Conservation (phyloP, 2,113 vertebrate genomes). For the Crocuta crocuta region DNA sequence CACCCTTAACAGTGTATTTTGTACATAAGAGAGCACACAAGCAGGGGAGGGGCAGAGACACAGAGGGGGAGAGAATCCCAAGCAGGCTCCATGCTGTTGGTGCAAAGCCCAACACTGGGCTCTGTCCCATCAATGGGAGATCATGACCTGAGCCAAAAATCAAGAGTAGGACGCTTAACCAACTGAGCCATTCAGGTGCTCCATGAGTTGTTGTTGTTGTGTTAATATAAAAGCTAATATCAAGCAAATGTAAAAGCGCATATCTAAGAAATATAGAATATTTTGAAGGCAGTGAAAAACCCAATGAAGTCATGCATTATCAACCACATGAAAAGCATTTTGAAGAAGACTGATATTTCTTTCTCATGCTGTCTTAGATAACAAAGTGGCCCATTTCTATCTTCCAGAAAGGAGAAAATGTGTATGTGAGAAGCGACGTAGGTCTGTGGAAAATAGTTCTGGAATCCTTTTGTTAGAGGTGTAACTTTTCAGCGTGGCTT, state of each 20-base stretch:
- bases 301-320: background rate
- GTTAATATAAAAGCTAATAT: background rate
- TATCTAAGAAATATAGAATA: background rate
- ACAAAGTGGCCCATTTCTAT: background rate
- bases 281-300: background rate
- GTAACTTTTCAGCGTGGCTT: background rate
- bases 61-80: too few species aligned
- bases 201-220: background rate
- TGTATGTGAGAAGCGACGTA: background rate
- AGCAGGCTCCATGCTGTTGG: too few species aligned
- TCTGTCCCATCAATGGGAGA: too few species aligned
- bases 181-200: too few species aligned
- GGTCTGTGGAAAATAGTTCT: background rate
- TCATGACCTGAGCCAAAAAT: too few species aligned
- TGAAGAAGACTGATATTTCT: background rate
- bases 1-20: background rate
- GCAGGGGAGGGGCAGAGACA: too few species aligned
- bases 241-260: background rate
- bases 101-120: too few species aligned
- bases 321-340: constrained; percentile 26
- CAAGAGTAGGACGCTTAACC: too few species aligned
- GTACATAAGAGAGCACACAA: too few species aligned
- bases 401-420: background rate
- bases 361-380: background rate
- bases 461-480: background rate